phyloP scores from a whole-genome alignment of 2,113 vertebrate species.

The Crypturellus undulatus region DNA sequence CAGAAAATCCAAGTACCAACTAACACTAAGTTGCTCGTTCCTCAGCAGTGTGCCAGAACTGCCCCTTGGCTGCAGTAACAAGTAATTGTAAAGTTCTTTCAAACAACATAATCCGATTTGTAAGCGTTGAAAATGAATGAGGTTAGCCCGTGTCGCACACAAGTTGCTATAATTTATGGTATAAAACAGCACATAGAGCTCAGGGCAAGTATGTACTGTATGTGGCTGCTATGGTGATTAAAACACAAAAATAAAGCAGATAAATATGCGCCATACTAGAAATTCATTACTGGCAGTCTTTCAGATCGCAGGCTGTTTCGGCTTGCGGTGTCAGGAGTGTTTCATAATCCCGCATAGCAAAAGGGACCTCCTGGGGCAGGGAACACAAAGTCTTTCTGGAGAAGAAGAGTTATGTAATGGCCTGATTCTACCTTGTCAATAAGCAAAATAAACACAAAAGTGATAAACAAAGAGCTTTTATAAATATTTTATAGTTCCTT shows the following conservation, averaged over 20 bases:
- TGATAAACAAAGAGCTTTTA: constrained; percentile 46
- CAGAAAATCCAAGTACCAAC: background rate
- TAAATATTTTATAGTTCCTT: background rate
- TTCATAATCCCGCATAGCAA: background rate
- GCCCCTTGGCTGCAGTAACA: background rate
- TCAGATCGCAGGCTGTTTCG: background rate
- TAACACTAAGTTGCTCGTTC: background rate
- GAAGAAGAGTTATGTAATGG: background rate
- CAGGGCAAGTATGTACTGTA: constrained; percentile 31
- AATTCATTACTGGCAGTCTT: constrained; percentile 49
- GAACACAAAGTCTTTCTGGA: background rate
- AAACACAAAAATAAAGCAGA: constrained; percentile 50
- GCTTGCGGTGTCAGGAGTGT: background rate
- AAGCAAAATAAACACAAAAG: background rate
- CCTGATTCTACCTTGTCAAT: constrained; percentile 49
- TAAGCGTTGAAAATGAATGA: background rate
- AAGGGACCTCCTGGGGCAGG: background rate
- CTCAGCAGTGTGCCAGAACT: background rate
- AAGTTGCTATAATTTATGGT: background rate
- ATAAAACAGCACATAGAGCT: background rate
- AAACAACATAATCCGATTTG: background rate
- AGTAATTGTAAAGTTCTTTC: background rate
- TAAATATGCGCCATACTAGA: constrained; percentile 66
- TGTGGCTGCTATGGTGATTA: constrained; percentile 64
- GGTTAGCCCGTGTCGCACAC: background rate